These are phyloP conservation scores for Anguilla japonica DNA, from an alignment of 2,113 vertebrate species.

Conservation along the genomic window DNA sequence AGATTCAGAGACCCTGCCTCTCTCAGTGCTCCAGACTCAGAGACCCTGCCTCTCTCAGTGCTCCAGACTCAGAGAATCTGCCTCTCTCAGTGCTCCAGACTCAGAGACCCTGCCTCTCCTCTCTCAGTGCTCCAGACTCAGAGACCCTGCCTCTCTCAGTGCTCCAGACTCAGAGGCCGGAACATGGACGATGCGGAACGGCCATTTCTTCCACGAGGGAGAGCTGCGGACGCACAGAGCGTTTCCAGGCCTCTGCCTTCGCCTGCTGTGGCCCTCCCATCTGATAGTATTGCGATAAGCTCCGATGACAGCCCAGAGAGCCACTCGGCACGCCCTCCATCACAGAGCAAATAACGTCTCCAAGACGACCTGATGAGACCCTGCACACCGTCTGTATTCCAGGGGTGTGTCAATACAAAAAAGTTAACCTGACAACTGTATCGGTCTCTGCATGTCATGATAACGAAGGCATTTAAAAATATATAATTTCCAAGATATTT, in stretches of 20 bases:
- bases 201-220: background rate
- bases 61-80: too few species aligned
- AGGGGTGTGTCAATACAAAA: slow-evolving; percentile 7
- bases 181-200: background rate
- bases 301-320: background rate
- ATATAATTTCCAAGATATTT: background rate
- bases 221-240: background rate
- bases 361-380: background rate
- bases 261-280: slow-evolving; percentile 13
- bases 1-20: too few species aligned
- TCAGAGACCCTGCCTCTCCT: too few species aligned
- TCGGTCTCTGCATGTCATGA: background rate
- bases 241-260: slow-evolving; percentile 18
- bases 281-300: slow-evolving; percentile 14
- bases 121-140: too few species aligned
- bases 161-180: background rate
- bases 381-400: background rate
- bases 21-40: too few species aligned
- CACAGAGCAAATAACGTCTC: background rate
- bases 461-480: too few species aligned
- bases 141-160: too few species aligned
- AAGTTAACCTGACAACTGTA: slow-evolving; percentile 5
- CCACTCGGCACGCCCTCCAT: background rate
- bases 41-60: too few species aligned
- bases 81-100: too few species aligned